Evolutionary conservation across 1,140 invertebrate species (phyloP), one percentile per base, ranked within the genome.

Genomic region (Drosophila repletoides): DNA sequence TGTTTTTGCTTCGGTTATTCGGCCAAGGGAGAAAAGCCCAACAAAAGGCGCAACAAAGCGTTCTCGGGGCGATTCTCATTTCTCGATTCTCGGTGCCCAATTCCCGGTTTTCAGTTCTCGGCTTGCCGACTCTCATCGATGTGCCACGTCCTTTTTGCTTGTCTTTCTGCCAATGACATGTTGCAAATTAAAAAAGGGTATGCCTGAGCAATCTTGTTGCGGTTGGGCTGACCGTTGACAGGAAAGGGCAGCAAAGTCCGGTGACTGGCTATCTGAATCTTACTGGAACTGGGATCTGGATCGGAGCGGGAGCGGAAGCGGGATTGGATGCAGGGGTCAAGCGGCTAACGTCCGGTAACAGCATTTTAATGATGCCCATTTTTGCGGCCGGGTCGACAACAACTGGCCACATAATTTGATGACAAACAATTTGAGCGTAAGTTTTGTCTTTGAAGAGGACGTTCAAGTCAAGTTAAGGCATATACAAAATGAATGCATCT

Each of bases 131-230:
- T 31, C 22, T 40, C 43, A 59, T 66, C 59, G 66, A 59, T 59
- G 67, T 36, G 53, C 28, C 60, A 64, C 51, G 56, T 68, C 75
- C 80, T 66, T 79, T 84, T 84, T 69, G 68, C 80, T 75, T 75
- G 75, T 72, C 80, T 79, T 79, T 72, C 80, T 84, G 80, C 67
- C 80, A 84, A 86, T 84, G 80, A 84, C 80, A 84, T 84, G 80
- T 86, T 84, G 80, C 80, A 84, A 84, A 84, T 84, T 84, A 84
- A 84, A 84, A 84, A 84, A 86, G 80, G 80, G 80, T 84, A 86
- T 84, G 70, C 71, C 81, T 72, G 80, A 86, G 36, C 80, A 87
- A 80, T 84, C 80, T 75, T 66, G 75, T 66, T 84, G 80, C 80
- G 80, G 80, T 84, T 63, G 59, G 41, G 56, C 56, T 34, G 6